These are phyloP conservation scores for Apis cerana DNA, from an alignment of 1,140 invertebrate genomes.

Conservation along the genomic window DNA sequence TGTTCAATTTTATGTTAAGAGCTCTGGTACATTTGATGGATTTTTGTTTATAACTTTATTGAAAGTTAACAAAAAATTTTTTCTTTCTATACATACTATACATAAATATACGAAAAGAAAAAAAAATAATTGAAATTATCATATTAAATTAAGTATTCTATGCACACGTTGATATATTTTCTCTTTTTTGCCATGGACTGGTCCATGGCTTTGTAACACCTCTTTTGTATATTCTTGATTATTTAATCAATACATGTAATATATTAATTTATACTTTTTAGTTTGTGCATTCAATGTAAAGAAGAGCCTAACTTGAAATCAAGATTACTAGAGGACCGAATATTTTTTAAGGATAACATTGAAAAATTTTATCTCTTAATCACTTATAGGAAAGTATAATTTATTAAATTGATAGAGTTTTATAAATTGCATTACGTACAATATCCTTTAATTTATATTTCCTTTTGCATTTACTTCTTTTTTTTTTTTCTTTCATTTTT, in stretches of 20 bases:
- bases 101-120: background rate
- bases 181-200: constrained; percentile 61
- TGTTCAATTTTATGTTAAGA: constrained; percentile 24
- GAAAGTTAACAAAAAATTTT: background rate
- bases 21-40: constrained; percentile 28
- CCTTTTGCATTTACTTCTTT: background rate
- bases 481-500: background rate
- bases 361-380: background rate
- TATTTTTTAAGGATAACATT: constrained; percentile 10
- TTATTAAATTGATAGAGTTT: background rate
- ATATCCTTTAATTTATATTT: background rate
- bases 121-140: constrained; percentile 1
- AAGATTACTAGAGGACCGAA: constrained; percentile 58
- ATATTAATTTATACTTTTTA: constrained; percentile 64
- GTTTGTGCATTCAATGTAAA: constrained; percentile 51
- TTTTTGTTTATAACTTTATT: constrained; percentile 1
- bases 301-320: constrained; percentile 57
- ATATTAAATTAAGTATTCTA: constrained; percentile 33
- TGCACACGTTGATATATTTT: constrained; percentile 34
- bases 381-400: background rate
- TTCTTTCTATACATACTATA: background rate
- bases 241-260: constrained; percentile 59
- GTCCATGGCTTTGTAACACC: constrained; percentile 58
- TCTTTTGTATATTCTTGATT: constrained; percentile 64
- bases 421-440: background rate